Conservation (phyloP, 2,888 invertebrate genomes). For the Steromphala cineraria region DNA sequence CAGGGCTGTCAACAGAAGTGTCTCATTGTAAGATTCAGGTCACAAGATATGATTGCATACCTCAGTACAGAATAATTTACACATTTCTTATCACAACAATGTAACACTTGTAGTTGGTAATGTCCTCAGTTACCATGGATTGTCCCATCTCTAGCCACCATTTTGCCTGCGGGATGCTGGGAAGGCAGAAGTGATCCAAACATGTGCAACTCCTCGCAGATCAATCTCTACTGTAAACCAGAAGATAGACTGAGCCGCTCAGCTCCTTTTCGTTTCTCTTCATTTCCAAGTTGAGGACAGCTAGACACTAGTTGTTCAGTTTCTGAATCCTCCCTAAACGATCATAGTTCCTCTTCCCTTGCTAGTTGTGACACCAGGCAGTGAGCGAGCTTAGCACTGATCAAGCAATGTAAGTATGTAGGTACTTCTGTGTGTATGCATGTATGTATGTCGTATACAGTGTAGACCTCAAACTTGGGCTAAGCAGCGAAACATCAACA, state of each 20-base stretch:
- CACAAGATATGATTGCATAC: constrained; percentile 19
- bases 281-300: too few relatives aligned
- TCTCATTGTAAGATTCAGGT: neutral
- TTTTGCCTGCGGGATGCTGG: constrained; percentile 2
- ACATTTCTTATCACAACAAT: constrained; percentile 10
- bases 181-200: neutral
- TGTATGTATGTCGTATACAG: neutral
- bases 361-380: neutral
- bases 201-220: neutral
- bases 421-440: neutral
- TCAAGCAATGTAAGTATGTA: neutral
- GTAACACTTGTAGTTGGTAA: neutral
- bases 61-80: constrained; percentile 9
- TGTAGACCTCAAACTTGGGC: neutral
- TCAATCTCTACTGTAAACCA: too few relatives aligned
- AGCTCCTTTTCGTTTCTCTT: too few relatives aligned
- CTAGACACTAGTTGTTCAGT: too few relatives aligned
- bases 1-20: too few relatives aligned
- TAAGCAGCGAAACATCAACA: neutral
- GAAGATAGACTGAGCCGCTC: too few relatives aligned
- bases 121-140: constrained; percentile 1
- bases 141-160: constrained; percentile 7
- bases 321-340: too few relatives aligned
- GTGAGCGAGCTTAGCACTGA: neutral
- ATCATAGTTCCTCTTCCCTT: too few relatives aligned